Evolutionary conservation across 2,888 invertebrate genomes (phyloP).

Genomic region (Junonia oenone): DNA sequence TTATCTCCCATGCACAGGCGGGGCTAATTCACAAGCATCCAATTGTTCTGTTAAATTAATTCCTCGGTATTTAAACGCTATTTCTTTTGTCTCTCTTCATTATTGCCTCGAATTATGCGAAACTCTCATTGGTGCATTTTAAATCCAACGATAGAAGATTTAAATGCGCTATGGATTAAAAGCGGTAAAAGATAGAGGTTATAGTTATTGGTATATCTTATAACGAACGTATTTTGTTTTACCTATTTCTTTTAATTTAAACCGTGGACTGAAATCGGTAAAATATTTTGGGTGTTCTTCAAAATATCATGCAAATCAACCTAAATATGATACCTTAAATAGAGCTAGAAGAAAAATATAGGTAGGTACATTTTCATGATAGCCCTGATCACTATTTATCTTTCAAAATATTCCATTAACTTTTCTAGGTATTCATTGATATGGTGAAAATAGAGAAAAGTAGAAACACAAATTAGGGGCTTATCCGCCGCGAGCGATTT

Average conservation of each 20-base stretch:
- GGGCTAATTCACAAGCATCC: slow-evolving; percentile 4
- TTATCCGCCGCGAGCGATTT: slow-evolving; percentile 66
- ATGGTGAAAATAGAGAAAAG: slow-evolving; percentile 4
- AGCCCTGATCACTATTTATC: no score
- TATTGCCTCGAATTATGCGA: neutral
- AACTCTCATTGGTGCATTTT: neutral
- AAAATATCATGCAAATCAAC: no score
- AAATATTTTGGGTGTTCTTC: no score
- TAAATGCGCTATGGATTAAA: neutral
- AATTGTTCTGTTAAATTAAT: slow-evolving; percentile 1
- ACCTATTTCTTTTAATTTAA: no score
- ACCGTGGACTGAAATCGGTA: no score
- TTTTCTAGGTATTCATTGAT: neutral
- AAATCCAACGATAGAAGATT: neutral
- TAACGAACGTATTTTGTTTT: no score
- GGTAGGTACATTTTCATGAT: no score
- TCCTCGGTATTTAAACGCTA: slow-evolving; percentile 3
- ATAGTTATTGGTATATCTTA: no score
- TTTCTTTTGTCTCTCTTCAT: neutral
- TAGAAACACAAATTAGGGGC: slow-evolving; percentile 62
- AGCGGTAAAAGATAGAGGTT: no score
- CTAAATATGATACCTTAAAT: no score
- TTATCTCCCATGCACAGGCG: slow-evolving; percentile 11
- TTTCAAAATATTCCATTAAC: no score
- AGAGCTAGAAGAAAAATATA: no score